phyloP scores from a whole-genome alignment of 2,113 vertebrate genomes.

The Tupaia chinensis region DNA sequence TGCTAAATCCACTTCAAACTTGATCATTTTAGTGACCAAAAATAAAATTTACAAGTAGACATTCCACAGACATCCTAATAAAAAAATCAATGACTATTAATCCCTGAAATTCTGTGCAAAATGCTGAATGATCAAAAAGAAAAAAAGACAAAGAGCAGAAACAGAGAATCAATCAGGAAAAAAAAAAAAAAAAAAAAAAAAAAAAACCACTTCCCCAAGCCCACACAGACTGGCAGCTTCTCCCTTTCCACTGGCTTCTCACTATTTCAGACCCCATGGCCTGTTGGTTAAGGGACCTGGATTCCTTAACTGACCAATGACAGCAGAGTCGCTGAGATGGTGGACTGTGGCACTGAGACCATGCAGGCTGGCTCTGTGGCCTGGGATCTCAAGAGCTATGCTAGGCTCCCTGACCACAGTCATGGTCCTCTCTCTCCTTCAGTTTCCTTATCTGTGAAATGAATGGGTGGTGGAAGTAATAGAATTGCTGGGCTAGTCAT shows the following conservation, averaged over 20 bases:
- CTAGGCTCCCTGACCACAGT: background rate
- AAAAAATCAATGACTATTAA: background rate
- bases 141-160: background rate
- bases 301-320: fast-evolving
- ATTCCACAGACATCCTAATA: background rate
- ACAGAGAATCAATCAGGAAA: background rate
- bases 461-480: no score
- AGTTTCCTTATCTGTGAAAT: background rate
- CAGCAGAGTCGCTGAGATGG: fast-evolving
- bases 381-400: fast-evolving
- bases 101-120: fast-evolving
- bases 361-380: fast-evolving
- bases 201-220: fast-evolving
- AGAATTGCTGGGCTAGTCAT: fast-evolving
- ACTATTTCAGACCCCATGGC: background rate
- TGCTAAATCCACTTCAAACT: background rate
- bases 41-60: background rate
- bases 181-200: background rate
- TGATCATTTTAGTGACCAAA: background rate
- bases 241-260: background rate
- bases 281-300: no score
- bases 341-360: fast-evolving
- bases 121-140: background rate
- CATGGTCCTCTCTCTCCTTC: background rate
- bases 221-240: fast-evolving